Evolutionary conservation across 2,888 invertebrate species (phyloP), one percentile per base, ranked within the genome.

Genomic region (Brachypalpus laphriformis): DNA sequence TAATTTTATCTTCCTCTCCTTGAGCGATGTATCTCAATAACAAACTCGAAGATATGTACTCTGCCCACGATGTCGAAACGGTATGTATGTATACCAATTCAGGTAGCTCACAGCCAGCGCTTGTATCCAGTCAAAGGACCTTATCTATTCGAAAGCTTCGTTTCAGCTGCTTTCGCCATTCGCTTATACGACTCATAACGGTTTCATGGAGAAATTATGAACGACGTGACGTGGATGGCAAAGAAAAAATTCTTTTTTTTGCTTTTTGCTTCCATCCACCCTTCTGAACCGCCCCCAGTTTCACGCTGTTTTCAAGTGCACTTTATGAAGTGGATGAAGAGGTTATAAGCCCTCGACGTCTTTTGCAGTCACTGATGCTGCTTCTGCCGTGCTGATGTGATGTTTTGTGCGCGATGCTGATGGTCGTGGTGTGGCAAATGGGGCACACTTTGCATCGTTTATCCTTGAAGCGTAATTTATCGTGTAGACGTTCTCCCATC

Each of bases 261-360:
- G 16, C 54, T 65, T 18, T 61, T 65, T 25, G 22, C 61, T 20
- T 45, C 16, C 56, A 6, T 25, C 45, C 71, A 42, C 37, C 68
- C 14, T 37, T 57, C 59, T 61, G 54, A 51, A 42, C 37, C 14
- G 28, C 65, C 65, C 20, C 54, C 31, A n/a, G 65, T 56, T 70
- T 71, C 37, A 20, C 25, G 70, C 81, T 71, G 81, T 71, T 81
- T 28, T 81, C 59, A 85, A 85, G 85, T 85, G 85, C 85, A 85
- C 85, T 85, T 80, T 66, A 85, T 85, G 85, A 85, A 85, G 85
- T 85, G 81, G 85, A 85, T 85, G 81, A 85, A 85, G 85, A 85
- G 85, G 71, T 81, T 81, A 85, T 85, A 76, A 85, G 85, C 85
- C 66, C 75, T 81, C 71, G 71, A 85, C 71, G 85, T 85, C 85